Evolutionary conservation across 1,140 invertebrate species (phyloP), one percentile per base, ranked within the genome.

Genomic region (Probaryconus sp.): DNA sequence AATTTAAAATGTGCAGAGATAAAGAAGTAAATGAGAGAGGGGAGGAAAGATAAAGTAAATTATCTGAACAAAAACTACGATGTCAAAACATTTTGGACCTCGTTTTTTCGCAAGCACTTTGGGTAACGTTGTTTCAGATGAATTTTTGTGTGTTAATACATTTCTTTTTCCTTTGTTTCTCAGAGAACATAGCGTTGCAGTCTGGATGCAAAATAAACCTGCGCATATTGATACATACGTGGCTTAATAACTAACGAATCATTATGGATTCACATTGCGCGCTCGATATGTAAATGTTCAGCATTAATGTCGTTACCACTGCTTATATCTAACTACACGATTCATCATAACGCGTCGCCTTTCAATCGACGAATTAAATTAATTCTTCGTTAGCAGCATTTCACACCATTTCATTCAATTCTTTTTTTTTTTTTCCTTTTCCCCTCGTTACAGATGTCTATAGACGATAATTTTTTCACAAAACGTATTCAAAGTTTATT

Each of bases 231-330:
- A 53, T 43, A 60, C 31, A 61, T 31, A 26, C 17, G 16, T 7
- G 43, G 30, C 17, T 16, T 18, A 42, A 65, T 35, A 38, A 45
- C 28, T 45, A 20, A 13, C 14, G 53, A 56, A 21, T 70, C 48
- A 70, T 70, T 70, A 56, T 18, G 30, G 11, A 70, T 70, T 61
- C 67, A 37, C 48, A 33, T 48, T 61, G 50, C 67, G 42, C 48
- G 33, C 43, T 48, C 48, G 31, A 56, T 63, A 70, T 70, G 67
- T 47, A 61, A 63, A 70, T 70, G 48, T 16, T 48, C 30, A 16
- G 42, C 48, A 30, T 48, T 63, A 55, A 63, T 47, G 55, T 35
- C 40, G 56, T 63, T 40, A 48, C 6, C 42, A 50, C 30, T 38
- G 43, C 47, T 37, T 17, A 14, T 33, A 53, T 56, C 16, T 37